phyloP scores from a whole-genome alignment of 1,140 invertebrate genomes.

The Kradibia gibbosae region DNA sequence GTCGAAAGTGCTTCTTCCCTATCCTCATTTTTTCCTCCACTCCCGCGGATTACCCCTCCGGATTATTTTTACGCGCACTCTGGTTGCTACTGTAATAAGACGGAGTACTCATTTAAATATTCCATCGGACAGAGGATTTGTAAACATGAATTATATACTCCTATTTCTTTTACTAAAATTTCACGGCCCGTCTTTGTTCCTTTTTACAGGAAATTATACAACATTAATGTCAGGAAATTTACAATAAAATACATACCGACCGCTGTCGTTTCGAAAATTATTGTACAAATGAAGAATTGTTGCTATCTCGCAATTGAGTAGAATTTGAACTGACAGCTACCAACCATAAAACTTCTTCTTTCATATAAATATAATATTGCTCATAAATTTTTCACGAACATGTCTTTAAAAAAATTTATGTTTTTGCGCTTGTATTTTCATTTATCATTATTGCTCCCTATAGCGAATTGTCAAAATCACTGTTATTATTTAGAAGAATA shows the following conservation, averaged over 20 bases:
- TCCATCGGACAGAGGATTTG: neutral
- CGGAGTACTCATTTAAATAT: neutral
- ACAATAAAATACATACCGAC: neutral
- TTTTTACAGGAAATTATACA: neutral
- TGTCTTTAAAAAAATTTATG: neutral
- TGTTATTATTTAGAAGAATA: neutral
- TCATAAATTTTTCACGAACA: neutral
- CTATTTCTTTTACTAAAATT: neutral
- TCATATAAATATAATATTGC: neutral
- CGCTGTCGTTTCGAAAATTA: neutral
- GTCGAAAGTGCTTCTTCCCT: neutral
- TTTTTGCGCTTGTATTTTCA: neutral
- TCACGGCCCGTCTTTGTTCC: neutral
- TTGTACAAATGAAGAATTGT: neutral
- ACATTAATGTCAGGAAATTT: neutral
- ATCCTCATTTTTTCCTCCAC: neutral
- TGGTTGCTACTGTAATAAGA: conserved; percentile 1
- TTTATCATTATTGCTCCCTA: neutral
- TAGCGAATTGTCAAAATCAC: neutral
- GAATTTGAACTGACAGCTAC: neutral
- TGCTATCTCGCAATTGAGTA: neutral
- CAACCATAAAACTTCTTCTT: neutral
- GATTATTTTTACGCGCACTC: neutral
- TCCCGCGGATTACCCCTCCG: neutral
- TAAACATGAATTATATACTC: neutral